phyloP scores from a whole-genome alignment of 2,888 invertebrate genomes.

The Metopia argyrocephala region DNA sequence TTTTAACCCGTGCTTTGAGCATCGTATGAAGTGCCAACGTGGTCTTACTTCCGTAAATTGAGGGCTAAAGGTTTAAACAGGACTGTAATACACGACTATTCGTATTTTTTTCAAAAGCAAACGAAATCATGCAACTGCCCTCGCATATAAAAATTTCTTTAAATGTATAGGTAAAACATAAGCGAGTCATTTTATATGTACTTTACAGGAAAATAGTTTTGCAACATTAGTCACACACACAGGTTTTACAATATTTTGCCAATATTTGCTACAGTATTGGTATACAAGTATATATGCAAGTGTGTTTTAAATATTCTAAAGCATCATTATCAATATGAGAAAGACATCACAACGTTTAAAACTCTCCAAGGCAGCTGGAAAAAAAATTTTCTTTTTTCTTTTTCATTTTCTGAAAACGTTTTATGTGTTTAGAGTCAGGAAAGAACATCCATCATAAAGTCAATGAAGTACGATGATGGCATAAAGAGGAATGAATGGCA shows the following conservation, averaged over 20 bases:
- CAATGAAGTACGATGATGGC: constrained; percentile 55
- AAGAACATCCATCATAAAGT: constrained; percentile 57
- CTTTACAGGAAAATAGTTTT: background rate
- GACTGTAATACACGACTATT: too few species aligned
- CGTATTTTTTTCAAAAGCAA: too few species aligned
- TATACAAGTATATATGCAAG: background rate
- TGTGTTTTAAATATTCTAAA: background rate
- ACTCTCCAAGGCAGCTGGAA: background rate
- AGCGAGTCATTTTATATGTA: background rate
- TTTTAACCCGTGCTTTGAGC: too few species aligned
- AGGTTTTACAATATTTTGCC: constrained; percentile 36
- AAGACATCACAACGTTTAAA: background rate
- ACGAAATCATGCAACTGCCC: too few species aligned
- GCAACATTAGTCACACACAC: background rate
- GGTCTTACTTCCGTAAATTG: too few species aligned
- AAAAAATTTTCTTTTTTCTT: too few species aligned
- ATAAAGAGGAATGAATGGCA: constrained; percentile 7
- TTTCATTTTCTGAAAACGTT: too few species aligned
- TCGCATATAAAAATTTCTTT: background rate
- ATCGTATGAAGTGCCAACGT: too few species aligned
- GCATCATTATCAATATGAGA: constrained; percentile 51
- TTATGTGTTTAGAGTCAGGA: constrained; percentile 15
- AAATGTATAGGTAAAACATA: background rate
- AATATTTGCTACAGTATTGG: constrained; percentile 12
- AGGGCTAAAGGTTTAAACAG: too few species aligned